Conservation (phyloP, 2,888 invertebrate species). For the Seira musarum region DNA sequence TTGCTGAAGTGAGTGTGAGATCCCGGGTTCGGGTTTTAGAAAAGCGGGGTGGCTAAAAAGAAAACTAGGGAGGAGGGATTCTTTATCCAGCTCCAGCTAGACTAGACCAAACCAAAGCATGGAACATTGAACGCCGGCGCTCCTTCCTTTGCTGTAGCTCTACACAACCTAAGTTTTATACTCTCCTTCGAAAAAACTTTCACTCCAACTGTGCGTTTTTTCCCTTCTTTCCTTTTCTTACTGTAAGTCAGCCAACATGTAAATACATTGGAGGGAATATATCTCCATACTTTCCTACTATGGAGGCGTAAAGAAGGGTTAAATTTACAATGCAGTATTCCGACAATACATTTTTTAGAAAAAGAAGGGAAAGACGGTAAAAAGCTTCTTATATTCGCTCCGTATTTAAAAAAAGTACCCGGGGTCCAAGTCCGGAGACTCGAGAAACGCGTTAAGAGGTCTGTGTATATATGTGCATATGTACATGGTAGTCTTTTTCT, state of each 20-base stretch:
- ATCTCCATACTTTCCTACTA: constrained; percentile 62
- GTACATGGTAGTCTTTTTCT: constrained; percentile 39
- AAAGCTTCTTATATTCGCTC: constrained; percentile 49
- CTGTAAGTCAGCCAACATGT: too few relatives aligned
- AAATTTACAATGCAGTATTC: constrained; percentile 24
- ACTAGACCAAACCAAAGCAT: too few relatives aligned
- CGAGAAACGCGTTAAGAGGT: constrained; percentile 54
- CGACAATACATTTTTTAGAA: constrained; percentile 48
- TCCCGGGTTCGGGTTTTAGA: constrained; percentile 54
- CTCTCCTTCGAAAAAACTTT: constrained; percentile 69
- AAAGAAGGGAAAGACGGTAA: constrained; percentile 37
- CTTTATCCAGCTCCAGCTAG: constrained; percentile 61
- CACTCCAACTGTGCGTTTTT: too few relatives aligned
- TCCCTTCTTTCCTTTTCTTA: too few relatives aligned
- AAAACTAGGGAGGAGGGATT: constrained; percentile 66
- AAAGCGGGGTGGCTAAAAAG: constrained; percentile 68
- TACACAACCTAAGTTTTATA: too few relatives aligned
- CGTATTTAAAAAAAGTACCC: constrained; percentile 33
- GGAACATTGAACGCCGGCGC: constrained; percentile 70
- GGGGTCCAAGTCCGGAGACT: constrained; percentile 36
- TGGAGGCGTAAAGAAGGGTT: constrained; percentile 20
- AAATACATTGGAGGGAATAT: too few relatives aligned
- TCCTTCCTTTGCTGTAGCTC: too few relatives aligned
- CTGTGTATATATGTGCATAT: constrained; percentile 18
- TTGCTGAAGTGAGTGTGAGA: too few relatives aligned